phyloP scores from a whole-genome alignment of 1,140 invertebrate species.

The Hypothenemus hampei region DNA sequence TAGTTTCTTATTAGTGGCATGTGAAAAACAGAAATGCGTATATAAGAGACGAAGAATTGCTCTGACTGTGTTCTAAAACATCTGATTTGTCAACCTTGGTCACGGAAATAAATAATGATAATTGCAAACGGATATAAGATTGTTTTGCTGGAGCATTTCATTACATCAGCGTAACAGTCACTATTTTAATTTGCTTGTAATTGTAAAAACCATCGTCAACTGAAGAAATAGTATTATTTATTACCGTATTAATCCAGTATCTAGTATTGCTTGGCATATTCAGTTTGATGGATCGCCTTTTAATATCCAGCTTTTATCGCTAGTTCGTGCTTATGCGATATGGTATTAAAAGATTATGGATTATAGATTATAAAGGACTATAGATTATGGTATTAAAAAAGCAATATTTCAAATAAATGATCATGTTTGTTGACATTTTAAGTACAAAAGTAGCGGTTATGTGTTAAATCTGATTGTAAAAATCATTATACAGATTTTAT shows the following conservation, averaged over 20 bases:
- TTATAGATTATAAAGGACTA: too few species aligned
- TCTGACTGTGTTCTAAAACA: too few species aligned
- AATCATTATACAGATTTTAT: too few species aligned
- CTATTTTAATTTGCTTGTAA: neutral
- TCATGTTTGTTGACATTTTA: constrained; percentile 1
- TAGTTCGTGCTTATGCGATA: neutral
- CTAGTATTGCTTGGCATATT: neutral
- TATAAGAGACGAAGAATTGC: too few species aligned
- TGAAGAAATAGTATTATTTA: too few species aligned
- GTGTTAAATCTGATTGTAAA: too few species aligned
- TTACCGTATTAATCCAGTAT: too few species aligned
- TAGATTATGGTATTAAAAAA: neutral
- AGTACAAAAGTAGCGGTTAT: neutral
- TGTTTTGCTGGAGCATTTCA: constrained; percentile 6
- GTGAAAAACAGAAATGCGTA: too few species aligned
- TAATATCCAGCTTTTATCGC: neutral
- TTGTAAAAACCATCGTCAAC: too few species aligned
- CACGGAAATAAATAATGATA: constrained; percentile 9
- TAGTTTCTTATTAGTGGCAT: too few species aligned
- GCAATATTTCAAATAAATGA: neutral
- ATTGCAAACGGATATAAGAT: constrained; percentile 13
- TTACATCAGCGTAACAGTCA: constrained; percentile 13
- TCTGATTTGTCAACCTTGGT: constrained; percentile 16
- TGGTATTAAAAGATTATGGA: too few species aligned
- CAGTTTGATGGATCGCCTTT: neutral